Base-by-base conservation (phyloP, 2,113 vertebrate species). In the Macquaria ambigua region DNA sequence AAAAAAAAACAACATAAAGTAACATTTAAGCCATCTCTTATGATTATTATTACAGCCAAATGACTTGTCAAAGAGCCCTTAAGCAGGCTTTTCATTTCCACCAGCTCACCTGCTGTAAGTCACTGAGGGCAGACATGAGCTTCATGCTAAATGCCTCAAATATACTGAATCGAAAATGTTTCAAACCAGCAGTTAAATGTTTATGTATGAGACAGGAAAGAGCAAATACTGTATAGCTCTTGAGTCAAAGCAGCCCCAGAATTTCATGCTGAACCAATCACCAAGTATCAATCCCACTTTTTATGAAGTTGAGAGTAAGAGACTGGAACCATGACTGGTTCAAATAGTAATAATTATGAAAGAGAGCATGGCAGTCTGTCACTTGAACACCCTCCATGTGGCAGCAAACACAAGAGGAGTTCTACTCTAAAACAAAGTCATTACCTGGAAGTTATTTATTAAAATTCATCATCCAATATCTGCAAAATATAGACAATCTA, bases 401-500 rank as follows among this genome's bases (percentile, higher is more conserved):
- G 68, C 68, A 59, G 74, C 15, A 43, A 83, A 86, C 73, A 85
- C 9, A 64, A 82, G 53, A 58, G 23, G 48, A 74, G 25, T 25
- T 43, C 52, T 46, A 16, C 77, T 79, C 76, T 41, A 67, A 79
- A 87, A 76, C 41, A 79, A 83, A 85, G 79, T 81, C 75, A 82
- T 82, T 75, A 78, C 85, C 59, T 75, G 64, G 53, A 79, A 68
- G 71, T 83, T 73, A 82, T 83, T 71, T 74, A 31, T 78, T 77
- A 77, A 87, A 77, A 85, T 89, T 89, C 76, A 88, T 87, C 72
- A 72, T 77, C 83, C 41, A 81, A 28, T 79, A 81, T 79, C 79
- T 79, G 71, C 52, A 83, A 74, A 89, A 89, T 56, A 84, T 34
- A 77, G 74, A 74, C 48, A 61, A 77, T 74, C 56, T 61, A 12